Evolutionary conservation across 1,140 invertebrate genomes (phyloP).

Genomic region (Drosophila prosaltans): DNA sequence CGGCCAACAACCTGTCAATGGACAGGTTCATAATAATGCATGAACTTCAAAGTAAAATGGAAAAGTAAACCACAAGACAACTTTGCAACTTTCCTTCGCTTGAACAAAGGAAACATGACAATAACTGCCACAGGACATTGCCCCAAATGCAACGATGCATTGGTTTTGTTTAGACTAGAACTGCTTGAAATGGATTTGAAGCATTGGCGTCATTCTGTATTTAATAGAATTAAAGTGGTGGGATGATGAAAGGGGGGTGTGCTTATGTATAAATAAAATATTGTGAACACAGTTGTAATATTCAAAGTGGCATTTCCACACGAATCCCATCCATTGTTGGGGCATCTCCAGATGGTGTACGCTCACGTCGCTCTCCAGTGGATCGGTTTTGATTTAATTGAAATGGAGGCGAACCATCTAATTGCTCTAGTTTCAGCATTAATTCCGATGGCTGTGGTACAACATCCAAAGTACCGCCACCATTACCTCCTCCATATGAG

Average conservation of each 20-base stretch:
- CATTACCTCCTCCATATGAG: background rate
- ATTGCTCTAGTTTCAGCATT: conserved; percentile 61
- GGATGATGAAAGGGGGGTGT: background rate
- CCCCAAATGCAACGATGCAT: conserved; percentile 24
- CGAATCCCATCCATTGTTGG: conserved; percentile 36
- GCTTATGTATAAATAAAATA: conserved; percentile 13
- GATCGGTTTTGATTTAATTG: conserved; percentile 11
- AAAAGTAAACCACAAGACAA: conserved; percentile 62
- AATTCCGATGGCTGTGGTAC: conserved; percentile 53
- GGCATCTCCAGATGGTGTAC: conserved; percentile 53
- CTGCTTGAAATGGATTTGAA: background rate
- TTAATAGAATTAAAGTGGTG: background rate
- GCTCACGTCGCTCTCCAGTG: conserved; percentile 51
- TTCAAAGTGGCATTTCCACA: conserved; percentile 7
- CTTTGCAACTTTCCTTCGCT: background rate
- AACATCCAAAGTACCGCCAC: background rate
- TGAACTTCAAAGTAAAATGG: conserved; percentile 44
- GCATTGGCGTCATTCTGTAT: conserved; percentile 9
- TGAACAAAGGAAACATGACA: conserved; percentile 33
- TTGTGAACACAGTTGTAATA: background rate
- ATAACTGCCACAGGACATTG: conserved; percentile 47
- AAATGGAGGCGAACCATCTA: conserved; percentile 52
- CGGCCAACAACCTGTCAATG: conserved; percentile 79
- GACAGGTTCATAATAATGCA: conserved; percentile 7
- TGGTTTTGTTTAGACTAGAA: background rate